Conservation (phyloP, 1,140 invertebrate genomes). For the Drosophila lowei region DNA sequence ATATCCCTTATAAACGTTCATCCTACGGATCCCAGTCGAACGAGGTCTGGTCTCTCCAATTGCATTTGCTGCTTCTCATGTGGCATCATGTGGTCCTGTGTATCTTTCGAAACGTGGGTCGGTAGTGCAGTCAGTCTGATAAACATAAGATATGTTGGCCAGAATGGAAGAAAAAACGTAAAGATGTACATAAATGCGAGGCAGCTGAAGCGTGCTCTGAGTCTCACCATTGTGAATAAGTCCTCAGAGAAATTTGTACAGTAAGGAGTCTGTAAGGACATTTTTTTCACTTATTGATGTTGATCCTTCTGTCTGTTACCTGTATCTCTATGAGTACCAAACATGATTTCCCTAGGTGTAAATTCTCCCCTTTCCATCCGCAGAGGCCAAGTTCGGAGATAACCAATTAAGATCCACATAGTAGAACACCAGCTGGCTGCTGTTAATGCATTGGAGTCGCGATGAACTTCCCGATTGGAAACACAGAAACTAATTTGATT, state of each 20-base stretch:
- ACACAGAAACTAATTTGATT: conserved; percentile 56
- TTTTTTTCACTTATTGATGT: no score
- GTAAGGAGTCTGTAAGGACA: no score
- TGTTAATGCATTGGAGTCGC: conserved; percentile 1
- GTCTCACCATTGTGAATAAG: conserved; percentile 19
- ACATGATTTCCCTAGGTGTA: background rate
- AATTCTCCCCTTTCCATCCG: background rate
- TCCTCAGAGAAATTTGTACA: background rate
- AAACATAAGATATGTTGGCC: conserved; percentile 34
- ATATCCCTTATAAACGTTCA: conserved; percentile 18
- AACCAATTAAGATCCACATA: conserved; percentile 40
- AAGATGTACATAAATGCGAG: conserved; percentile 52
- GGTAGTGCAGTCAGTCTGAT: conserved; percentile 48
- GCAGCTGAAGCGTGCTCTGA: conserved; percentile 33
- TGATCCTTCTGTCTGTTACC: conserved; percentile 6
- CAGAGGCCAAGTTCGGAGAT: conserved; percentile 44
- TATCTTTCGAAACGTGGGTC: conserved; percentile 21
- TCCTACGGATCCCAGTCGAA: conserved; percentile 28
- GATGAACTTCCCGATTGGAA: conserved; percentile 35
- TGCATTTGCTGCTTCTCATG: conserved; percentile 53
- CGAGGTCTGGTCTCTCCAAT: conserved; percentile 45
- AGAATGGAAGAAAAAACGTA: conserved; percentile 26
- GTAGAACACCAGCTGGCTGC: conserved; percentile 20
- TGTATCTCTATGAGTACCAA: conserved; percentile 20
- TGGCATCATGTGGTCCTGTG: background rate